A percentile compares a stretch with the other conserved stretches of the same genome.
These are phyloP conservation scores for Schmidtea mediterranea DNA, from an alignment of 1,140 invertebrate species.

Conservation along the genomic window DNA sequence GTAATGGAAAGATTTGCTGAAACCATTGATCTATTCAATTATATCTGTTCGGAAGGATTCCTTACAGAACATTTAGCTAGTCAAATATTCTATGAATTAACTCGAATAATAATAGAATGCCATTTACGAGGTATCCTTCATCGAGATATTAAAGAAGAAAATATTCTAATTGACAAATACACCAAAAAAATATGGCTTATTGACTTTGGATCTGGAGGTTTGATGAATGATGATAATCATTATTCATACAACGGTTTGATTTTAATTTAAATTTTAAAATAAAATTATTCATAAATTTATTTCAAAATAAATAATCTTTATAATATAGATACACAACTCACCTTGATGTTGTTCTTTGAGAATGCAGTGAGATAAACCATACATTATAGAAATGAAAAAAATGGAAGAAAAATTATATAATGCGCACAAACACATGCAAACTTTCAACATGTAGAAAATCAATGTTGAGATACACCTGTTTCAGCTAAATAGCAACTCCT, in stretches of 20 bases:
- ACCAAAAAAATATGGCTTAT: constrained; percentile 33
- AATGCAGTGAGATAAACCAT: too few species aligned
- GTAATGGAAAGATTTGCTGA: constrained; percentile 38
- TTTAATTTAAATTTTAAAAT: too few species aligned
- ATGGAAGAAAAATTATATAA: too few species aligned
- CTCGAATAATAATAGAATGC: constrained; percentile 22
- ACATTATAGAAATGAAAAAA: too few species aligned
- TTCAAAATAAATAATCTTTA: too few species aligned
- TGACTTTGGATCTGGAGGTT: constrained; percentile 41
- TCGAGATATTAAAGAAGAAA: constrained; percentile 43
- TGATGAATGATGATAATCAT: constrained; percentile 34
- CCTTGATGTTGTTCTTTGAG: too few species aligned
- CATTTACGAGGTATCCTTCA: constrained; percentile 30
- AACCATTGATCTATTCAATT: constrained; percentile 40
- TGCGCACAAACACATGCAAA: too few species aligned
- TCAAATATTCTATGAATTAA: constrained; percentile 31
- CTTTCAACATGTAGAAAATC: too few species aligned
- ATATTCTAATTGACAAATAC: constrained; percentile 36
- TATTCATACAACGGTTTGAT: constrained; percentile 40
- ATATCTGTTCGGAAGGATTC: constrained; percentile 36
- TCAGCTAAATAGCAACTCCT: too few species aligned
- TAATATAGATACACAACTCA: too few species aligned
- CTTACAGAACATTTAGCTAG: constrained; percentile 33
- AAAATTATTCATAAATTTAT: constrained; percentile 7
- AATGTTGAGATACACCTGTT: too few species aligned